Percentiles rank a stretch among this genome's conserved stretches.
Evolutionary conservation across 2,113 vertebrate species (phyloP).

Genomic region (Theristicus caerulescens): DNA sequence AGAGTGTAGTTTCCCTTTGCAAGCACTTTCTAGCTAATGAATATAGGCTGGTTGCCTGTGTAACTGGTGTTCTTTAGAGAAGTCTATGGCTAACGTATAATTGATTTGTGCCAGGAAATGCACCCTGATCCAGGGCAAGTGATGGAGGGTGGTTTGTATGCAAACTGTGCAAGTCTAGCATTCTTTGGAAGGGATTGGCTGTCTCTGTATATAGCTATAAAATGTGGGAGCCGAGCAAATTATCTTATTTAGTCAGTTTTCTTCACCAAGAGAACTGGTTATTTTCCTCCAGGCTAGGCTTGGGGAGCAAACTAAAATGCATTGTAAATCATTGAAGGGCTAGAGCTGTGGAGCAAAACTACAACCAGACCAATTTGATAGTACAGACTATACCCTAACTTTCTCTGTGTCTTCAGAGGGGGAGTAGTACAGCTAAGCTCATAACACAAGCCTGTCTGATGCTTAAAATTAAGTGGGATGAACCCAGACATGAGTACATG

Average conservation of each 20-base stretch:
- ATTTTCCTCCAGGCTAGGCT: background rate
- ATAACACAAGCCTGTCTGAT: background rate
- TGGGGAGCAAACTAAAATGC: background rate
- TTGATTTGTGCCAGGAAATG: background rate
- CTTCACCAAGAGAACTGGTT: background rate
- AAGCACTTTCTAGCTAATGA: background rate
- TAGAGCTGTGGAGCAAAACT: background rate
- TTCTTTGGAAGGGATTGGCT: background rate
- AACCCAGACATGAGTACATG: background rate
- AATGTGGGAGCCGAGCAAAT: background rate
- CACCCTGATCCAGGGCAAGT: background rate
- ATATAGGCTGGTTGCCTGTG: background rate
- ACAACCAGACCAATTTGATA: background rate
- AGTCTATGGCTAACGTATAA: background rate
- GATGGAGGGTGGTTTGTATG: background rate
- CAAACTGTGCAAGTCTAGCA: background rate
- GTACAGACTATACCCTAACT: background rate
- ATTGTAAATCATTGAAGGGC: background rate
- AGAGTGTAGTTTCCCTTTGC: background rate
- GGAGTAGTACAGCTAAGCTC: background rate
- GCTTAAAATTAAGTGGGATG: background rate
- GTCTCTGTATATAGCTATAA: background rate
- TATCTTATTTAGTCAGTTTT: background rate
- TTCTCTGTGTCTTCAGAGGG: background rate
- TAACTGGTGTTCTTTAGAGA: background rate